Base-by-base conservation (phyloP, 64 coral and sea anemone genomes). In the Montipora foliosa region DNA sequence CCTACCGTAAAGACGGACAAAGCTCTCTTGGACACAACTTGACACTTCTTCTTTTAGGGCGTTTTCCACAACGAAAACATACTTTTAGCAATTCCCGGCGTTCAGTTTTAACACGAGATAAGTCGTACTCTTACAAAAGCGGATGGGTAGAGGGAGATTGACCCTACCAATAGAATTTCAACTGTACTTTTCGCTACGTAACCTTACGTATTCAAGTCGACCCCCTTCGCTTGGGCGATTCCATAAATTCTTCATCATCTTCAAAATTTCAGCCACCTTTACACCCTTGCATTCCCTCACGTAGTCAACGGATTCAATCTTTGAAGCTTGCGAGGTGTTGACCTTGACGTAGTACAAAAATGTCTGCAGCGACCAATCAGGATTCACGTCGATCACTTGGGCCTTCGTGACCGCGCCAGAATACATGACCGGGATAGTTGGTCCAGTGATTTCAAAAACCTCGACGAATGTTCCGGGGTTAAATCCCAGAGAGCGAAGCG, bases 401-500 rank as follows among this genome's bases (percentile, higher is more conserved):
- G 89, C 78, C 69, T 91, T 58, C 5, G 80, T 91, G 6, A 55
- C 89, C 10, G 50, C 67, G 44, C 89, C 89, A 45, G 80, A 91
- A 50, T 82, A 82, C 79, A 91, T 91, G 78, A 91, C 79, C 67
- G 89, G 89, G 44, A 91, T 74, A 74, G 64, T 91, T 11, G 89
- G 89, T 20, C 89, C 89, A 47, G 89, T 91, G n/a, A 91, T 73
- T 58, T 91, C 89, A 60, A 91, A 91, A 47, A 91, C 89, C 51
- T 91, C 89, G n/a, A 83, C 89, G 0, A 91, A 83, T 3, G 67
- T 59, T 83, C 89, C 89, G 20, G 89, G 45, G 4, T 15, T 19
- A 47, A 91, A 91, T 14, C 79, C 89, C 1, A 74, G 25, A 47
- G 21, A 81, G 37, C 80, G 67, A 74, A 91, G 79, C 17, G 89